These are phyloP conservation scores for Mellivora capensis DNA, from an alignment of 2,113 vertebrate genomes.

Conservation along the genomic window DNA sequence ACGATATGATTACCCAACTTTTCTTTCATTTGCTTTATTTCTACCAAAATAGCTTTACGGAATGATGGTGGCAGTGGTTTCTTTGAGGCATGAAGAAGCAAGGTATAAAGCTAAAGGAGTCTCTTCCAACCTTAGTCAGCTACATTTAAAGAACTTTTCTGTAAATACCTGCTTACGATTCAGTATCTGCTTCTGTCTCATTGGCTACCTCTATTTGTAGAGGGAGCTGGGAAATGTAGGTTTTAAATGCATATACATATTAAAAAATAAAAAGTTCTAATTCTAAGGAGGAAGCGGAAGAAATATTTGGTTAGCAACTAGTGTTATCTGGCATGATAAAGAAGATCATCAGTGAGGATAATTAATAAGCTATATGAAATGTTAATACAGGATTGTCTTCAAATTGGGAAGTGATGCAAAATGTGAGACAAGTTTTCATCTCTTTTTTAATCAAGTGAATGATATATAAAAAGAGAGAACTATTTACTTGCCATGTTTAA, in stretches of 20 bases:
- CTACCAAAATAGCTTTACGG: neutral
- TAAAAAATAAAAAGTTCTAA: neutral
- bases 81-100: neutral
- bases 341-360: neutral
- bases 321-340: neutral
- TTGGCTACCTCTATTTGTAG: neutral
- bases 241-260: neutral
- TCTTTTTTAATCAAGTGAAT: neutral
- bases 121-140: neutral
- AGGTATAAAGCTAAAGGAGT: neutral
- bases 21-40: neutral
- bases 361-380: neutral
- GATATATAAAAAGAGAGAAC: neutral
- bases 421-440: neutral
- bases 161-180: neutral
- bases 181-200: neutral
- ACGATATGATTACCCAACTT: neutral
- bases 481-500: neutral
- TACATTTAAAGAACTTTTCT: neutral
- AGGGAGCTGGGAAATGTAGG: neutral
- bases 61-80: neutral
- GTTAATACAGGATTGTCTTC: neutral
- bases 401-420: neutral
- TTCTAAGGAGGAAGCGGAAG: neutral
- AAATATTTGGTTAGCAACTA: neutral